Evolutionary conservation across 1,140 invertebrate species (phyloP), one percentile per base, ranked within the genome.

Genomic region (Nixonia krombeini): DNA sequence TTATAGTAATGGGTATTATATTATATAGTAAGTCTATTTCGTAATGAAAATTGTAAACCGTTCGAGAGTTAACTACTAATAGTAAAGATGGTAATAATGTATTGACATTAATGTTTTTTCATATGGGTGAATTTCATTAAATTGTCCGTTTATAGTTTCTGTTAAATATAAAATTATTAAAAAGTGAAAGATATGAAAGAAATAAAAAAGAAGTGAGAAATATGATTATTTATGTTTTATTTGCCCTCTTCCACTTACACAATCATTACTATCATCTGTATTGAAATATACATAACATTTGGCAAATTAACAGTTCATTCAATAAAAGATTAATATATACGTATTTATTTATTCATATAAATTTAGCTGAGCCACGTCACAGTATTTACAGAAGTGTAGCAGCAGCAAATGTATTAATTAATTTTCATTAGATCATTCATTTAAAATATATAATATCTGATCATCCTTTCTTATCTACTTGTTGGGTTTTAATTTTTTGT

Each of bases 381-480:
- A 31, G 29, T 31, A 12, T 8, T 31, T 8, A 8, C 8, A 31
- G n/a, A n/a, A n/a, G n/a, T n/a, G n/a, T n/a, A n/a, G n/a, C n/a
- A 4, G 29, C 10, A 31, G 29, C 8, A 45, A 10, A 45, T 9
- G 5, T 23, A 42, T 21, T 25, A 2, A 21, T 18, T 23, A 45
- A 2, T 45, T 10, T 29, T 31, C 10, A 9, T 31, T 31, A 31
- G 9, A 37, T 16, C 59, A 72, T 75, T 45, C 58, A 62, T 75
- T 45, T 55, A 62, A 72, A 78, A 78, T 75, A 78, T 79, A 79
- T 74, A 72, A 69, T 41, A 16, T 37, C 10, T 37, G 33, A 16
- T 15, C 29, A 33, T 10, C 3, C 9, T 10, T 15, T 21, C 6
- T 15, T 13, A 7, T 15, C 33, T 59, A 49, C 56, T 37, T 31